Base-by-base conservation (phyloP, 2,888 invertebrate genomes). In the Latrodectus hesperus region DNA sequence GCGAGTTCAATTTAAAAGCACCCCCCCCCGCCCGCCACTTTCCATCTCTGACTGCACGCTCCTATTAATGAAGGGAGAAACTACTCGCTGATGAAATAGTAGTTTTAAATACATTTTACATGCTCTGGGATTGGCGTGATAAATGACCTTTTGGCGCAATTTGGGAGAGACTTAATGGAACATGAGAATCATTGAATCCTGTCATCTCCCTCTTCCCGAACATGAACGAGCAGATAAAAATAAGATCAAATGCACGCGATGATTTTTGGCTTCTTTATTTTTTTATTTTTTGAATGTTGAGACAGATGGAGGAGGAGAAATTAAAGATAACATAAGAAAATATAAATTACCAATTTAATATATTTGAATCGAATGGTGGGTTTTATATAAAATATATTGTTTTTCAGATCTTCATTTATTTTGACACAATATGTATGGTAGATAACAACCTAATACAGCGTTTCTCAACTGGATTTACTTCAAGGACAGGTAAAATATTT, bases 21-120 rank as follows among this genome's bases (percentile, higher is more conserved):
- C 68, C 85, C 38, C 71, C 60, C 52, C 78, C 17, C 26, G 26
- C 76, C 60, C 67, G 38, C 68, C 55, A n/a, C 16, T 55, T 83
- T 75, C 76, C 71, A 84, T 76, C 78, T 72, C 73, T 78, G 72
- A 76, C 83, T 76, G 83, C 83, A 84, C 83, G 76, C 71, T 71
- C 70, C 70, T 84, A 84, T 84, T 84, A 84, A 78, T 84, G 84
- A 73, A 84, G 73, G 84, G 77, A 12, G 60, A 65, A 84, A 64
- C 60, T 26, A 38, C 53, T 60, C 70, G 17, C 75, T 78, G 85
- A 85, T 85, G 85, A 85, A 85, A 85, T 79, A 79, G 85, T 79
- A 79, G 85, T 85, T 85, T 84, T 85, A 85, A 85, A 85, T 85
- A 80, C 74, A 79, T 85, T 80, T 73, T 79, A 85, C 67, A 85